Conservation (phyloP, 35 echinoderm and acorn worm genomes). For the Patiria miniata region DNA sequence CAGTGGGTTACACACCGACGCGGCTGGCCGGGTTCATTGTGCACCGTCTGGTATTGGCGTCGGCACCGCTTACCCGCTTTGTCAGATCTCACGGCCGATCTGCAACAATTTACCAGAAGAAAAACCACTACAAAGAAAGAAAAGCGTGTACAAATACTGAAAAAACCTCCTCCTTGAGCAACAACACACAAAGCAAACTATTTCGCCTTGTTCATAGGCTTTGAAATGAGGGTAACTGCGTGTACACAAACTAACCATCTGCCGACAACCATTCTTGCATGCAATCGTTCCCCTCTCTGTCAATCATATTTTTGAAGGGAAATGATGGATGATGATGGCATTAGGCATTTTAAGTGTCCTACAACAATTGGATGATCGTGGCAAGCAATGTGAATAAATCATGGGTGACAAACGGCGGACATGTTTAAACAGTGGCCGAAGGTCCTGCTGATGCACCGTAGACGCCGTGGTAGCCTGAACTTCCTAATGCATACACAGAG, state of each 20-base stretch:
- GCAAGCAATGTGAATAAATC: too few relatives aligned
- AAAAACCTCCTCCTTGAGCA: neutral
- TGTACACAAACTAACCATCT: neutral
- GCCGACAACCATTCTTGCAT: neutral
- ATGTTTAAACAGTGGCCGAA: too few relatives aligned
- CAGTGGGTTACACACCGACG: neutral
- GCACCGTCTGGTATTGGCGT: slow-evolving; percentile 1
- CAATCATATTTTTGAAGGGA: too few relatives aligned
- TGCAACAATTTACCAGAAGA: neutral
- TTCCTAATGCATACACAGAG: too few relatives aligned
- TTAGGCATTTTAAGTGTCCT: too few relatives aligned
- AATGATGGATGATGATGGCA: too few relatives aligned
- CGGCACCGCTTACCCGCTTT: neutral
- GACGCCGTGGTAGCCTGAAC: too few relatives aligned
- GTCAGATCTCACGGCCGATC: neutral
- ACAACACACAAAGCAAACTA: too few relatives aligned
- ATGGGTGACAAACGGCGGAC: too few relatives aligned
- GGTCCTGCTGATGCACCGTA: too few relatives aligned
- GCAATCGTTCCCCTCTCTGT: too few relatives aligned
- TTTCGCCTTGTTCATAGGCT: neutral
- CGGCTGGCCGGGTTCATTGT: neutral
- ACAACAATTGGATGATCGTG: too few relatives aligned
- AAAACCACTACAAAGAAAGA: neutral
- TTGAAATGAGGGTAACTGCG: neutral
- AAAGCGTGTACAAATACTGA: neutral